These are phyloP conservation scores for Drosophila trapezifrons DNA, from an alignment of 1,140 invertebrate species.

Conservation along the genomic window DNA sequence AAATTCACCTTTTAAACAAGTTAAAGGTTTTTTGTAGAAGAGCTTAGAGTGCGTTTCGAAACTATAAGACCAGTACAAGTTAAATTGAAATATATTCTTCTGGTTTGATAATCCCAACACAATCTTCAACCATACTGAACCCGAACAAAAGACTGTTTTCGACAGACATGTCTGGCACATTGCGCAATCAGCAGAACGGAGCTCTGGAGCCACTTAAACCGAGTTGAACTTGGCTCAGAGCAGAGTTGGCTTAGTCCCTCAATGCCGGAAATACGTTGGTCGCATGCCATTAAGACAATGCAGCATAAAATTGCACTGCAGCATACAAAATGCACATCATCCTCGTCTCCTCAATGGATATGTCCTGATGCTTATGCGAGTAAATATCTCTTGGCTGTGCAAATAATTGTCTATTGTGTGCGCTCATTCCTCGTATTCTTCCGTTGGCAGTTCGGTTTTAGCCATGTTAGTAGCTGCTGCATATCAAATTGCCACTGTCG, in stretches of 20 bases:
- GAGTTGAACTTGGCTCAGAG: constrained; percentile 35
- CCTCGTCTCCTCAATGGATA: constrained; percentile 5
- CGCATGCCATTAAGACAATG: constrained; percentile 71
- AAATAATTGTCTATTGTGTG: constrained; percentile 63
- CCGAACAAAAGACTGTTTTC: constrained; percentile 16
- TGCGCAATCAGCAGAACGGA: constrained; percentile 44
- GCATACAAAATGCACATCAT: constrained; percentile 37
- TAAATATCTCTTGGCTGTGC: constrained; percentile 28
- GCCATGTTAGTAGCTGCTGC: constrained; percentile 25
- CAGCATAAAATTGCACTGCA: constrained; percentile 64
- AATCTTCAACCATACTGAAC: neutral
- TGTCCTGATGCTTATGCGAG: constrained; percentile 2
- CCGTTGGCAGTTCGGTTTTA: constrained; percentile 23
- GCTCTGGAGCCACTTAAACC: constrained; percentile 20
- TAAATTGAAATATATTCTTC: neutral
- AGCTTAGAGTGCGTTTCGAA: neutral
- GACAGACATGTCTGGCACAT: constrained; percentile 23
- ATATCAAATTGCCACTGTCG: constrained; percentile 58
- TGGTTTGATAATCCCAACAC: neutral
- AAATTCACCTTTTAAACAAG: constrained; percentile 2
- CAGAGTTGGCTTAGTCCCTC: constrained; percentile 36
- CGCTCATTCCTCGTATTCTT: constrained; percentile 33
- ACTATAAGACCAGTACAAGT: neutral
- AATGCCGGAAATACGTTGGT: constrained; percentile 39
- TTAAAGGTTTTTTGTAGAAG: neutral